Evolutionary conservation across 53 echinoderm and acorn worm species (phyloP), one percentile per base, ranked within the genome.

Genomic region (Paelopatides confundens): DNA sequence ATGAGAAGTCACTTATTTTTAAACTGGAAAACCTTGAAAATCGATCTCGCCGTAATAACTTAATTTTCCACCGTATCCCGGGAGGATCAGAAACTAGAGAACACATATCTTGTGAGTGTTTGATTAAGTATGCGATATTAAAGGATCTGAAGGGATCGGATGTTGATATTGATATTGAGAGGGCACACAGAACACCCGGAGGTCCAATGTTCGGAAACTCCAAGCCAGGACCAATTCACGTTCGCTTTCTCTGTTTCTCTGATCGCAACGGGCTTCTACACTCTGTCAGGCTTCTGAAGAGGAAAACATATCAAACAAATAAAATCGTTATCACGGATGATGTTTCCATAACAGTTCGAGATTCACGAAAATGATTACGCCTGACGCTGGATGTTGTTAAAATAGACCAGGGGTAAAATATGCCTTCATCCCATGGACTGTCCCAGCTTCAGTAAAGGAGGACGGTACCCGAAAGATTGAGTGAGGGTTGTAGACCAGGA

Each of bases 351-450:
- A 32, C 36, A 35, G 71, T 71, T 1, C 7, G 71, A 5, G 35
- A 71, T 71, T 32, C 71, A 9, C 34, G 71, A 13, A 71, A 71
- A n/a, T 35, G 40, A 31, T 35, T 71, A 14, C 35, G 40, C 13
- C 71, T 11, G 33, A 31, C 13, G 12, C 40, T 71, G 10, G 71
- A 71, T 14, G 35, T 17, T 3, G 3, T 68, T 15, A 68, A 29
- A 26, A 33, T 4, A 4, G 71, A 35, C 31, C 7, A n/a, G 35
- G 35, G 8, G 71, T 71, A 35, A 71, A 39, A n/a, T 71, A 71
- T 71, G 71, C 36, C 13, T 39, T 32, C 23, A 34, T 71, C 40
- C 71, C 71, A 32, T 71, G 71, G 71, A 37, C 71, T 71, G 71
- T 71, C 40, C 71, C 71, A 37, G 71, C 71, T 71, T 23, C 35